phyloP scores from a whole-genome alignment of 2,113 vertebrate species.

The Leiothrix lutea region DNA sequence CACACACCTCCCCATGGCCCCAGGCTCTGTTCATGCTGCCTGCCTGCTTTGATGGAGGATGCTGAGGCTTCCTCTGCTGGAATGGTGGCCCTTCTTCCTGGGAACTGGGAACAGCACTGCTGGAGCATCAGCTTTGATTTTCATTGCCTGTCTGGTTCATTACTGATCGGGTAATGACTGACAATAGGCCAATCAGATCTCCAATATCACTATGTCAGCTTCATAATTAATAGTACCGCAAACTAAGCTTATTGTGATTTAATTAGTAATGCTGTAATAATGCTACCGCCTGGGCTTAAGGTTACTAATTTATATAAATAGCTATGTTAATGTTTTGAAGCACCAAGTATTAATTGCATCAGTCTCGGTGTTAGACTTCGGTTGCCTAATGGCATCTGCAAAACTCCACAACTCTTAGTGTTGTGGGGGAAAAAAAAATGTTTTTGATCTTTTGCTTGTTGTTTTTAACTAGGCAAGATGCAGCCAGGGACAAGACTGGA shows the following conservation, averaged over 20 bases:
- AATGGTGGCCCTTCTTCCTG: neutral
- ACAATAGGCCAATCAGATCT: constrained; percentile 51
- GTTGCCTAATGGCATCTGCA: constrained; percentile 37
- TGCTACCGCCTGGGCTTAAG: constrained; percentile 51
- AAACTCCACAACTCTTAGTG: constrained; percentile 30
- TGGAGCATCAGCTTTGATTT: neutral
- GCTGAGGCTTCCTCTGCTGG: neutral
- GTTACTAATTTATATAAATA: constrained; percentile 72
- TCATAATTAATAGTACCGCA: constrained; percentile 64
- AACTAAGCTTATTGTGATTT: constrained; percentile 68
- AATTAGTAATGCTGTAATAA: constrained; percentile 68
- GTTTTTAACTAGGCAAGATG: constrained; percentile 60
- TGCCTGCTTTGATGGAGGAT: neutral
- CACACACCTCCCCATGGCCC: accelerated
- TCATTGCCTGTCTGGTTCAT: constrained; percentile 31
- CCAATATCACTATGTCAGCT: constrained; percentile 50
- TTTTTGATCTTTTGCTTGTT: constrained; percentile 52
- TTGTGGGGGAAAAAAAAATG: neutral
- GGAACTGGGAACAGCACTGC: neutral
- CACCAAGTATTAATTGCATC: constrained; percentile 64
- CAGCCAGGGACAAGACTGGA: constrained; percentile 25
- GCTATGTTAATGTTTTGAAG: constrained; percentile 60
- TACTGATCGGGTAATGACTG: constrained; percentile 44
- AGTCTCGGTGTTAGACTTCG: constrained; percentile 16
- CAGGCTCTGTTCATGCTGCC: neutral